Base-by-base conservation (phyloP, 2,113 vertebrate species). In the Sula dactylatra region DNA sequence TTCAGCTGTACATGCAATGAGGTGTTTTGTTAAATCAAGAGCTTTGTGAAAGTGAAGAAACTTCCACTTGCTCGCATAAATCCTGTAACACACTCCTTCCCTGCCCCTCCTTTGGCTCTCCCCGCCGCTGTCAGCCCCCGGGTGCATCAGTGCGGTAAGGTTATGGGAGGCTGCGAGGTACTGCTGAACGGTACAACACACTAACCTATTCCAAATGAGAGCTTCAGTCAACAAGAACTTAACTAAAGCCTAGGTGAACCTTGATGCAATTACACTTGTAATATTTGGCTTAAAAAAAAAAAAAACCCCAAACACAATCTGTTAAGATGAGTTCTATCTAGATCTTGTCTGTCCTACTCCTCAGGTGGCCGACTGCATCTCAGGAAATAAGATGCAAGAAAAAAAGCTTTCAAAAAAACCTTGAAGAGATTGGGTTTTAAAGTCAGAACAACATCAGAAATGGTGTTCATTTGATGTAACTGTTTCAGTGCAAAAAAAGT, bases 221-320 rank as follows among this genome's bases (percentile, higher is more conserved):
- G 22, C 82, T 45, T 19, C 17, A 17, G 13, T 20, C 27, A 36
- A 25, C 32, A 13, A 7, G 36, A 73, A n/a, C 40, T 61, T 44
- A 56, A 29, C 11, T 11, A 49, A 25, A 85, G 16, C 52, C 26
- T 4, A 18, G 20, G 15, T 26, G 18, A 83, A 61, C 54, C 67
- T 17, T 0, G 2, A 44, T 34, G 38, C 50, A 69, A 34, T 27
- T 7, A 13, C 25, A 38, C 18, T 31, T 49, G 19, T 17, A 11
- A 52, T 22, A 29, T 0, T 4, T 16, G 19, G 55, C 50, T 73
- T 44, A 36, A 25, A 89, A 84, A 34, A 14, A 6, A 16, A 55
- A 52, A 49, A 58, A 29, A 8, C 7, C 65, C 29, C n/a, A n/a
- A 49, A 40, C 2, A 5, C 0, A 0, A 20, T 1, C 58, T 17